Percentiles rank a stretch among this genome's conserved stretches.
phyloP scores from a whole-genome alignment of 2,113 vertebrate genomes.

The Eolophus roseicapilla region DNA sequence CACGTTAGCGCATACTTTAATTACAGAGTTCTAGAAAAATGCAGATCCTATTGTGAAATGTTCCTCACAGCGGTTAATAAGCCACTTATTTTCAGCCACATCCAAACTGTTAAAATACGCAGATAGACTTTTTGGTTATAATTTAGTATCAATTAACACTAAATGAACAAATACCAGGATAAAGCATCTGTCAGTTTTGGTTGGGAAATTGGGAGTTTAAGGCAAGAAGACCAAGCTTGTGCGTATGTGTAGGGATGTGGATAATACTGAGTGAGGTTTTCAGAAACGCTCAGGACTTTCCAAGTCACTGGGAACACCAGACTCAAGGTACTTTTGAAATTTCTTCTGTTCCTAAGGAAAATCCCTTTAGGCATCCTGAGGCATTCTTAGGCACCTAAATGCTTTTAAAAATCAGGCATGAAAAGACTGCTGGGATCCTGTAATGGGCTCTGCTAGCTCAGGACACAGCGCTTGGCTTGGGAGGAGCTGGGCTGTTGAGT shows the following conservation, averaged over 20 bases:
- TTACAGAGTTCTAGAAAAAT: slow-evolving; percentile 66
- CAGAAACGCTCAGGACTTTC: background rate
- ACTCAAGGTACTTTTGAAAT: background rate
- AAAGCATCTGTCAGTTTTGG: background rate
- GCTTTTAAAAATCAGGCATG: background rate
- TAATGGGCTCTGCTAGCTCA: background rate
- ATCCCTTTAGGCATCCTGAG: background rate
- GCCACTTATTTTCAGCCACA: background rate
- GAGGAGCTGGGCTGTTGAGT: fast-evolving
- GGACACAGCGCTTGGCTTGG: background rate
- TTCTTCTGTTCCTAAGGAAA: background rate
- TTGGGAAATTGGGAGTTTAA: background rate
- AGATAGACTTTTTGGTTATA: background rate
- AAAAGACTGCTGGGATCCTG: no score
- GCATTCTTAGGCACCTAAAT: background rate
- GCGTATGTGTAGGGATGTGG: background rate
- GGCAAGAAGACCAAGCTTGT: background rate
- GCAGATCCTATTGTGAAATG: slow-evolving; percentile 59
- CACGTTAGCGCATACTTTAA: slow-evolving; percentile 71
- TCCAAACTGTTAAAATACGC: slow-evolving; percentile 37
- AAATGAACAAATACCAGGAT: background rate
- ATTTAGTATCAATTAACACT: slow-evolving; percentile 26
- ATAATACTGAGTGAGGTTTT: background rate
- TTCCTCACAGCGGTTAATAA: slow-evolving; percentile 44
- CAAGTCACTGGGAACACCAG: background rate